Percentiles rank a stretch among this genome's conserved stretches.
phyloP scores from a whole-genome alignment of 2,888 invertebrate genomes.

The Netelia fuscicornis region DNA sequence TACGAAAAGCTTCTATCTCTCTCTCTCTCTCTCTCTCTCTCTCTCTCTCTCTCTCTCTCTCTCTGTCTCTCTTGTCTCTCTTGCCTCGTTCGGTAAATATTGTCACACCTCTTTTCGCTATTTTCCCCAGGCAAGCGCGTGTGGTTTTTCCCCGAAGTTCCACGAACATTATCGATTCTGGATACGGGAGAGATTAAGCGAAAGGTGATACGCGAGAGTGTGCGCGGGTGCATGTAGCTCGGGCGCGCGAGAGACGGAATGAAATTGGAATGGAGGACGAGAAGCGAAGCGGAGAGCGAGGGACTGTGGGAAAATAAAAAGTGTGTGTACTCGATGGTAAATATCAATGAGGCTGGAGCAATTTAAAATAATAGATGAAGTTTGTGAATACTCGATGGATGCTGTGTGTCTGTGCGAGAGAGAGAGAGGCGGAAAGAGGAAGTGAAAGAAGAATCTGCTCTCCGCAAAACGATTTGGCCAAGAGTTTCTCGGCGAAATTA shows the following conservation, averaged over 20 bases:
- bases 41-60: not conserved
- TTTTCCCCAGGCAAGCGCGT: slow-evolving; percentile 43
- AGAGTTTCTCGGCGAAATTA: slow-evolving; percentile 36
- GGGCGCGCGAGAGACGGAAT: slow-evolving; percentile 32
- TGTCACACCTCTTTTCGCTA: slow-evolving; percentile 72
- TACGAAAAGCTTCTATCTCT: slow-evolving; percentile 34
- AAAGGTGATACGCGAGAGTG: not conserved
- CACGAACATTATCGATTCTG: slow-evolving; percentile 36
- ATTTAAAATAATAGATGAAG: slow-evolving; percentile 67
- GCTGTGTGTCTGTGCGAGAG: slow-evolving; percentile 6
- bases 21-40: not conserved
- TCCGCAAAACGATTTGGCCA: slow-evolving; percentile 53
- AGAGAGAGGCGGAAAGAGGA: slow-evolving; percentile 42
- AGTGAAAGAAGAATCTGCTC: slow-evolving; percentile 44
- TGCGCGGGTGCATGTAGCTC: too few relatives aligned
- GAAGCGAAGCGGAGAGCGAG: slow-evolving; percentile 13
- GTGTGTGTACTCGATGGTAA: slow-evolving; percentile 48
- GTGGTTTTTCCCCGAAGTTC: slow-evolving; percentile 38
- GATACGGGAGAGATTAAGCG: slow-evolving; percentile 41
- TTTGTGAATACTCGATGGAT: slow-evolving; percentile 40
- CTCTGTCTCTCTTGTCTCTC: not conserved
- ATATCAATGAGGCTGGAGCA: slow-evolving; percentile 64
- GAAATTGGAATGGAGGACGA: slow-evolving; percentile 11
- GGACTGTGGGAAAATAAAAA: slow-evolving; percentile 14
- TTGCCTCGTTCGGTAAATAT: slow-evolving; percentile 69